A percentile compares a stretch with the other conserved stretches of the same genome.
These are phyloP conservation scores for Mya arenaria DNA, from an alignment of 1,140 invertebrate genomes.

Conservation along the genomic window DNA sequence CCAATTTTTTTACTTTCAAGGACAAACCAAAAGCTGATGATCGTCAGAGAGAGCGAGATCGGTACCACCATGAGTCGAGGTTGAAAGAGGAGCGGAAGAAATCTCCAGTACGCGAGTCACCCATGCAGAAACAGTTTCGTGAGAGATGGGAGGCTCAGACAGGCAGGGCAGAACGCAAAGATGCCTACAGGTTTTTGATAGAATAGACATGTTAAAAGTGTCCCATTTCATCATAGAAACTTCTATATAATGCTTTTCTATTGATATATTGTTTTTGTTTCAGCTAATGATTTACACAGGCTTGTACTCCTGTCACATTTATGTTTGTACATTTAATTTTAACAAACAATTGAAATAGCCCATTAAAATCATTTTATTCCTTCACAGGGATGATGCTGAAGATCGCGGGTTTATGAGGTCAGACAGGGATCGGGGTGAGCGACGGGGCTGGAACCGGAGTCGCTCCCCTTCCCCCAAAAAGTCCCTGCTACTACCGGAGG, in stretches of 20 bases:
- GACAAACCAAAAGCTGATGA: no score
- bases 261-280: no score
- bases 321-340: no score
- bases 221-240: no score
- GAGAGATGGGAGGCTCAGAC: constrained; percentile 35
- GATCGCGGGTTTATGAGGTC: neutral
- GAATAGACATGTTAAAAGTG: no score
- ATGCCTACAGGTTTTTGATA: constrained; percentile 42
- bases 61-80: constrained; percentile 26
- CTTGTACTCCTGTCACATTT: no score
- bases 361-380: no score
- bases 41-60: neutral
- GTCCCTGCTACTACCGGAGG: neutral
- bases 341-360: no score
- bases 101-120: neutral
- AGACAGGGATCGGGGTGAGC: neutral
- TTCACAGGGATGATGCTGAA: no score
- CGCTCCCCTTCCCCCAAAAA: neutral
- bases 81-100: neutral
- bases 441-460: neutral
- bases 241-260: no score
- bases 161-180: constrained; percentile 31
- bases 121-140: constrained; percentile 34
- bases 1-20: no score
- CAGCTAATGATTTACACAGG: no score